Evolutionary conservation across 2,888 invertebrate genomes (phyloP).

Genomic region (Heterodera filipjevi): DNA sequence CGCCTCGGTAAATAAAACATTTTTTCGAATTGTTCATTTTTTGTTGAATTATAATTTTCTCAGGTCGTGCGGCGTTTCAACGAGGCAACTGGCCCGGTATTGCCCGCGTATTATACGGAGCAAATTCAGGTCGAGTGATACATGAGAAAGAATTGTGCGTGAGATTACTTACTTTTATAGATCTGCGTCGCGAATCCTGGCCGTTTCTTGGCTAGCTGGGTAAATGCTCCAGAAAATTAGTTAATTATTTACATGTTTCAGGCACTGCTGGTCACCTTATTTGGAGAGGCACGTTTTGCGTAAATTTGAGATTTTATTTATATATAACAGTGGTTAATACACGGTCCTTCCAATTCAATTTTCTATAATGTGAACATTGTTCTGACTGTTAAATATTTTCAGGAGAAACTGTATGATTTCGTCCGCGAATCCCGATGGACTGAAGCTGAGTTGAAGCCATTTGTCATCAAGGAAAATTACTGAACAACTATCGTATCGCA

Average conservation of each 20-base stretch:
- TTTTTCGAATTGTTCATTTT: neutral
- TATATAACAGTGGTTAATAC: no score
- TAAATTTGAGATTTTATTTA: neutral
- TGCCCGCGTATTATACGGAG: conserved; percentile 3
- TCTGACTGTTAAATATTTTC: neutral
- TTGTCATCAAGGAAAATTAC: conserved; percentile 9
- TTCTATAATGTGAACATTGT: no score
- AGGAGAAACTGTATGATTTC: conserved; percentile 4
- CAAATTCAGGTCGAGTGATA: neutral
- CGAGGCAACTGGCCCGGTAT: neutral
- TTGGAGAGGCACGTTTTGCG: neutral
- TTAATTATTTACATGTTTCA: neutral
- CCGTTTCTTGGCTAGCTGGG: conserved; percentile 17
- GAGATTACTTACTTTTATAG: neutral
- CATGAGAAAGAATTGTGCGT: neutral
- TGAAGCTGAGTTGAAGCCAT: conserved; percentile 7
- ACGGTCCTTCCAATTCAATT: neutral
- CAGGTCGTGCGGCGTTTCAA: conserved; percentile 10
- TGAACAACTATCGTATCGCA: neutral
- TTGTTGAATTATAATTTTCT: neutral
- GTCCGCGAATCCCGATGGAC: conserved; percentile 15
- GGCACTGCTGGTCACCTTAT: conserved; percentile 15
- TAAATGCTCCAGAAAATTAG: neutral
- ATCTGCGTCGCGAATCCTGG: conserved; percentile 14
- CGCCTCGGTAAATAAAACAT: neutral